Conservation (phyloP, 2,797 vertebrate species). For the Gephyroberyx darwinii region DNA sequence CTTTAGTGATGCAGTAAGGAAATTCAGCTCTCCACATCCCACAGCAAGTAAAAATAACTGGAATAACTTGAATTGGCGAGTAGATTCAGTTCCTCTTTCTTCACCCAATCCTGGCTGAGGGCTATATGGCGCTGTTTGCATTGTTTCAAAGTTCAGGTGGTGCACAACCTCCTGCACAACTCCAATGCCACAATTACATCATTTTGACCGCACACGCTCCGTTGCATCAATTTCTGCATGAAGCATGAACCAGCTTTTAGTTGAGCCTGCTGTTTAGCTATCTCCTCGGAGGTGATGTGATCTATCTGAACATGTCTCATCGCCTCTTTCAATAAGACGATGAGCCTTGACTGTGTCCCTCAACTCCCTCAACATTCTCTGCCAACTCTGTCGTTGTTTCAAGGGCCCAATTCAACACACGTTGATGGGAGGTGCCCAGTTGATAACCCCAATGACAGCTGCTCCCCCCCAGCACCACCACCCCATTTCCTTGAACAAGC, state of each 20-base stretch:
- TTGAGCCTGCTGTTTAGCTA: slow-evolving; percentile 9
- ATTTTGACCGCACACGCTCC: too few relatives aligned
- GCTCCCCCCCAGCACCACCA: slow-evolving; percentile 17
- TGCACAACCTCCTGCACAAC: too few relatives aligned
- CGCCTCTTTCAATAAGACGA: slow-evolving; percentile 34
- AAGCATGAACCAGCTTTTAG: not conserved
- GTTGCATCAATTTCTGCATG: too few relatives aligned
- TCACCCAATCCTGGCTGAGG: too few relatives aligned
- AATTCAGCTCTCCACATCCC: too few relatives aligned
- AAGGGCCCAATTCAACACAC: slow-evolving; percentile 40
- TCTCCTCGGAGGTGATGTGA: slow-evolving; percentile 21
- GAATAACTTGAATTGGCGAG: too few relatives aligned
- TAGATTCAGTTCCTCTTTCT: too few relatives aligned
- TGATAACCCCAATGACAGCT: slow-evolving; percentile 28
- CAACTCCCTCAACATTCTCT: slow-evolving; percentile 2
- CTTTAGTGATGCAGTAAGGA: too few relatives aligned
- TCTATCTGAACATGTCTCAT: slow-evolving; percentile 27
- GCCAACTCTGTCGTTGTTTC: slow-evolving; percentile 9
- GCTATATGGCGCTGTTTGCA: too few relatives aligned
- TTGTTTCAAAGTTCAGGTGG: too few relatives aligned
- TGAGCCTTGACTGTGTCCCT: slow-evolving; percentile 30
- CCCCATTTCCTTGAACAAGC: slow-evolving; percentile 3
- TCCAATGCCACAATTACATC: too few relatives aligned
- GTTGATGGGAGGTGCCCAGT: slow-evolving; percentile 31
- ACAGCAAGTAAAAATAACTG: too few relatives aligned